Conservation (phyloP, 2,113 vertebrate species). For the Carettochelys insculpta region DNA sequence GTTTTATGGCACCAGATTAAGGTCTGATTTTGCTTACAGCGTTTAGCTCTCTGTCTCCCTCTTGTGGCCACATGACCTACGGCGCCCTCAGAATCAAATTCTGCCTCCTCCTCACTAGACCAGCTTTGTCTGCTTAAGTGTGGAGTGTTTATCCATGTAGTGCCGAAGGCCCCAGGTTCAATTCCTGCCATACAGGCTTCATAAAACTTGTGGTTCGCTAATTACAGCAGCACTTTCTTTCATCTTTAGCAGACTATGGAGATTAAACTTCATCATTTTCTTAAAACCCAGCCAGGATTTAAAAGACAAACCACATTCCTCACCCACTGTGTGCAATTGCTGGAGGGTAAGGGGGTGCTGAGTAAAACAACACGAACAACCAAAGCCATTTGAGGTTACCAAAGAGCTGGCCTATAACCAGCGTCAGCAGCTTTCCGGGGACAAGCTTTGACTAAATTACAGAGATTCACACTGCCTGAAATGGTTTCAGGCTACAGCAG, state of each 20-base stretch:
- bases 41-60: not conserved
- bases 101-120: not conserved
- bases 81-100: not conserved
- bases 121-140: not conserved
- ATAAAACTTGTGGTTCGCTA: not conserved
- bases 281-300: not conserved
- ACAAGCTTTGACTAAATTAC: not conserved
- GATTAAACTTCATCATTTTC: not conserved
- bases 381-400: not conserved
- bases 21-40: not conserved
- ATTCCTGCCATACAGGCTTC: not conserved
- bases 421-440: not conserved
- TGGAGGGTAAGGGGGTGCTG: not conserved
- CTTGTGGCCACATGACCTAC: not conserved
- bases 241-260: not conserved
- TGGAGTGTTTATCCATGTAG: no score
- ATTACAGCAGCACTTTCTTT: not conserved
- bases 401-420: not conserved
- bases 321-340: not conserved
- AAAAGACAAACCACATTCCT: not conserved
- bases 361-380: not conserved
- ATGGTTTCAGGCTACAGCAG: not conserved
- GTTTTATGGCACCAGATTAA: not conserved
- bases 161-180: not conserved
- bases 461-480: not conserved